These are phyloP conservation scores for Acrossocheilus wenchowensis DNA, from an alignment of 2,797 vertebrate genomes.

Conservation along the genomic window DNA sequence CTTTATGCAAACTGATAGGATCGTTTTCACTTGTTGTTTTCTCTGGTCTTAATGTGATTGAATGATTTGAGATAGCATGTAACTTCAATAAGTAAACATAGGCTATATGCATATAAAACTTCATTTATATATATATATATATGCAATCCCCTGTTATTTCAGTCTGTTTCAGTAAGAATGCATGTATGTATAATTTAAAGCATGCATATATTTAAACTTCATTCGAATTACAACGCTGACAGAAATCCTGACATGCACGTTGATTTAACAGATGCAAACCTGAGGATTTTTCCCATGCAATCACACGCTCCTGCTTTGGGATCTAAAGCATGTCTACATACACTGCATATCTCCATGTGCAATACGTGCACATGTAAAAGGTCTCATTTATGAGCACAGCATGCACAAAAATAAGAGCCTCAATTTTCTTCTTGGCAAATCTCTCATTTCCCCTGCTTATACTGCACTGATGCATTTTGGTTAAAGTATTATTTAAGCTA, in stretches of 20 bases:
- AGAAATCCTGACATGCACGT: neutral
- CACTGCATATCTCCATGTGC: neutral
- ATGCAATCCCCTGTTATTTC: no score
- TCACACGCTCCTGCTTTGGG: neutral
- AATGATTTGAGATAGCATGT: neutral
- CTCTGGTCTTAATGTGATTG: neutral
- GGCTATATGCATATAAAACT: no score
- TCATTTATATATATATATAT: no score
- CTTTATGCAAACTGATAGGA: constrained; percentile 38
- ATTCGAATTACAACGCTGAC: neutral
- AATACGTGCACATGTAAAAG: constrained; percentile 10
- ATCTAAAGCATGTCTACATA: neutral
- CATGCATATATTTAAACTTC: neutral
- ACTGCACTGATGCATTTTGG: constrained; percentile 27
- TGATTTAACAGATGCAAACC: neutral
- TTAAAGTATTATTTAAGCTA: constrained; percentile 41
- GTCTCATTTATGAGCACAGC: neutral
- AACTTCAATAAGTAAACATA: neutral
- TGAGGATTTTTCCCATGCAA: neutral
- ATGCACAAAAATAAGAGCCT: constrained; percentile 10
- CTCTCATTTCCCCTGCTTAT: constrained; percentile 18
- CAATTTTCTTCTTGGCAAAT: constrained; percentile 21
- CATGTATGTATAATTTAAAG: neutral
- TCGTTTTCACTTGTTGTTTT: constrained; percentile 28
- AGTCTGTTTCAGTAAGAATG: no score